A percentile compares a stretch with the other conserved stretches of the same genome.
Conservation (phyloP, 1,140 invertebrate genomes). For the Tribolium castaneum region DNA sequence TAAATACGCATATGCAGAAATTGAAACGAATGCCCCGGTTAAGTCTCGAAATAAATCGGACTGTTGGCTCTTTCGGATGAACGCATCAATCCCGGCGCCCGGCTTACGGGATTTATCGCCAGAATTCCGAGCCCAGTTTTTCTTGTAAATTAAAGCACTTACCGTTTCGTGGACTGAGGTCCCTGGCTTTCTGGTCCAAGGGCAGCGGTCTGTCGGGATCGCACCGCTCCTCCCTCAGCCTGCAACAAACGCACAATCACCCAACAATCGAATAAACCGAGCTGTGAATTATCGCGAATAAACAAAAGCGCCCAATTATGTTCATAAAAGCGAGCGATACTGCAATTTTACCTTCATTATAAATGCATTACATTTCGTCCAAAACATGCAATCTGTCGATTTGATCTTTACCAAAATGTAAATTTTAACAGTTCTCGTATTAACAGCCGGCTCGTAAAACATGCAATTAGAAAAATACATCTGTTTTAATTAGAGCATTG, state of each 20-base stretch:
- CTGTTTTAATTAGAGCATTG: constrained; percentile 54
- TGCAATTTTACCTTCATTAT: constrained; percentile 55
- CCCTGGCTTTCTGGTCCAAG: constrained; percentile 82
- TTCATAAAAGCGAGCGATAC: constrained; percentile 49
- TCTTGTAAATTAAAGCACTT: too few relatives aligned
- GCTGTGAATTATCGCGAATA: constrained; percentile 37
- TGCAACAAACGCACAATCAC: constrained; percentile 66
- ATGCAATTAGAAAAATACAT: constrained; percentile 55
- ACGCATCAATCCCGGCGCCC: constrained; percentile 47
- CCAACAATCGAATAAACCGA: constrained; percentile 34
- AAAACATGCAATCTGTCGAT: constrained; percentile 52
- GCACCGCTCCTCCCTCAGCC: constrained; percentile 85
- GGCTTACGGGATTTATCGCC: constrained; percentile 45
- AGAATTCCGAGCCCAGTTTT: too few relatives aligned
- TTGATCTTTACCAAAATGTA: constrained; percentile 50
- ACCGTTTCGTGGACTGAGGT: constrained; percentile 88
- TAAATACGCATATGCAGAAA: constrained; percentile 59
- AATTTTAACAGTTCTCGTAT: constrained; percentile 39
- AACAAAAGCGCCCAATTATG: constrained; percentile 50
- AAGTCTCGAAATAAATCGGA: constrained; percentile 53
- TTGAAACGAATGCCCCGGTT: constrained; percentile 50
- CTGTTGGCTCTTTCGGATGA: constrained; percentile 47
- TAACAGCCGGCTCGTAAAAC: constrained; percentile 37
- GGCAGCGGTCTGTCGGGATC: constrained; percentile 81
- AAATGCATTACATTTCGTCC: constrained; percentile 55